phyloP scores from a whole-genome alignment of 2,797 vertebrate species.

The Allobates femoralis region DNA sequence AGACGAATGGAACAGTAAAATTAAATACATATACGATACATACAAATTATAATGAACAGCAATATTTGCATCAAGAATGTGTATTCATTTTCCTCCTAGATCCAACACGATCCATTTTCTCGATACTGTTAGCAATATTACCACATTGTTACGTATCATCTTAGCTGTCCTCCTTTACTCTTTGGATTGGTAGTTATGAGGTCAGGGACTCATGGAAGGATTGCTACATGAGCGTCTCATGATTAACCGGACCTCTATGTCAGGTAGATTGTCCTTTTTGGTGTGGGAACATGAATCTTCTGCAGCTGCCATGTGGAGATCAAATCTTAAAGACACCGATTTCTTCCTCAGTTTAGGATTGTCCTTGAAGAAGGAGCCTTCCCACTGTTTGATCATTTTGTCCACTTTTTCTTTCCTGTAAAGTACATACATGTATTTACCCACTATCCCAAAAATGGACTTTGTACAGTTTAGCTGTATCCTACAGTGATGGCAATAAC shows the following conservation, averaged over 20 bases:
- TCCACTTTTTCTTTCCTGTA: slow-evolving; percentile 94
- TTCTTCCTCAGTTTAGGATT: slow-evolving; percentile 96
- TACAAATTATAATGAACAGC: not conserved
- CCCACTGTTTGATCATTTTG: slow-evolving; percentile 96
- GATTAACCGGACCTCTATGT: slow-evolving; percentile 93
- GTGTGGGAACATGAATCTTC: slow-evolving; percentile 86
- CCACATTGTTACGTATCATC: not conserved
- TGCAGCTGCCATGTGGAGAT: slow-evolving; percentile 88
- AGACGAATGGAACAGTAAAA: not conserved
- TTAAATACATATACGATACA: slow-evolving; percentile 26
- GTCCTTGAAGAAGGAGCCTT: slow-evolving; percentile 97
- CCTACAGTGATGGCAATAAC: not conserved
- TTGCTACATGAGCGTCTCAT: slow-evolving; percentile 96
- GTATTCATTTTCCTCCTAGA: slow-evolving; percentile 12
- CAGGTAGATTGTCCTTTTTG: slow-evolving; percentile 84
- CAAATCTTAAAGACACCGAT: slow-evolving; percentile 94
- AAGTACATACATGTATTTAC: slow-evolving; percentile 66
- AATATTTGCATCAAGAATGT: slow-evolving; percentile 5
- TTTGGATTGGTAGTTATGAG: slow-evolving; percentile 61
- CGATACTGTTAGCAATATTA: not conserved
- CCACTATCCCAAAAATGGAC: not conserved
- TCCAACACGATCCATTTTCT: not conserved
- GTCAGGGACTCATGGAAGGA: slow-evolving; percentile 85
- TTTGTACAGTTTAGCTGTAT: not conserved
- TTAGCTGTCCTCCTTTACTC: not conserved